Evolutionary conservation across 2,888 invertebrate genomes (phyloP), one percentile per base, ranked within the genome.

Genomic region (Epinotia brunnichana): DNA sequence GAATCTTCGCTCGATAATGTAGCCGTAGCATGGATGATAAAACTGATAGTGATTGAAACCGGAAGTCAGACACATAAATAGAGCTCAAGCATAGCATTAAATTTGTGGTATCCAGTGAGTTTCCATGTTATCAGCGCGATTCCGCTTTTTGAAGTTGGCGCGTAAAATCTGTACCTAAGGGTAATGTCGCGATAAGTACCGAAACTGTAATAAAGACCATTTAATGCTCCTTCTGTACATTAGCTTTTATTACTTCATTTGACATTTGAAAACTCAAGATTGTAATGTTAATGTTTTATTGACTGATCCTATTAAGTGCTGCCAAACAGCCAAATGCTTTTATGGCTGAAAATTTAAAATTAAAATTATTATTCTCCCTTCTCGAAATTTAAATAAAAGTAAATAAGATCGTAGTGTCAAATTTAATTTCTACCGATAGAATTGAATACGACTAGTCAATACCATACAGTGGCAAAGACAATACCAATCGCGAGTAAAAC

Each of bases 221-320:
- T 19, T 10, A 53, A 53, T 19, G 19, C 17, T 19, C 10, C 17
- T 53, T 7, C 53, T 19, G 53, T 53, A 19, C 9, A 10, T 53
- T 19, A 53, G 48, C 48, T 48, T 48, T 48, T 48, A 48, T 48
- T 48, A 48, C 48, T 13, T n/a, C n/a, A 48, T 48, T 48, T 48
- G 48, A n/a, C 48, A n/a, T 48, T 44, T 44, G 44, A 15, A 44
- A 44, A 44, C 15, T 44, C 44, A 15, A 44, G 44, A 44, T 44
- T 44, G 44, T 4, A 44, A 44, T 44, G 44, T 44, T 4, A 44
- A 44, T 44, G 44, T 44, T 48, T n/a, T 48, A 48, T 48, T 1
- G 48, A 48, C 48, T 48, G 35, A 35, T 35, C 48, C 7, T 48
- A n/a, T n/a, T 7, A n/a, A n/a, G 48, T 48, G 4, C n/a, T 3